Evolutionary conservation across 2,797 vertebrate genomes (phyloP).

Genomic region (Cichlasoma orientale): DNA sequence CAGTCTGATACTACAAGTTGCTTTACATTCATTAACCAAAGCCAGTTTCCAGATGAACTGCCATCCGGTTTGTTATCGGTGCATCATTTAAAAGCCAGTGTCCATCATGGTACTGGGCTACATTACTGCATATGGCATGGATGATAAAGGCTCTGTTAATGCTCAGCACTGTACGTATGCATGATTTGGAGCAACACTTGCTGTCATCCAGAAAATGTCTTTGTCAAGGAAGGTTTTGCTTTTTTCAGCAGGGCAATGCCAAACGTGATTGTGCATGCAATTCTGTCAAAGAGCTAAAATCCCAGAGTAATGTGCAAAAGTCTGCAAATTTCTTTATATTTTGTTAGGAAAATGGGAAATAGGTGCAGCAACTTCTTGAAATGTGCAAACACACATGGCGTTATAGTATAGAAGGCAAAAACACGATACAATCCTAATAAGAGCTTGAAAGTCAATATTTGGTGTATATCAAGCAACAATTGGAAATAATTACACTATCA

Average conservation of each 20-base stretch:
- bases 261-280: background rate
- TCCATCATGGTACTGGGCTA: background rate
- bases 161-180: background rate
- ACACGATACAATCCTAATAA: background rate
- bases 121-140: background rate
- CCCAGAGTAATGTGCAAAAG: background rate
- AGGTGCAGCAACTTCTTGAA: background rate
- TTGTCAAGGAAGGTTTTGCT: rapidly evolving
- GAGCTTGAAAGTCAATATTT: too few species aligned
- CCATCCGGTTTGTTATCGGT: background rate
- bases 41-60: background rate
- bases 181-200: background rate
- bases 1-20: background rate
- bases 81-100: background rate
- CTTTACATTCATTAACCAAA: background rate
- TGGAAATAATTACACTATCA: background rate
- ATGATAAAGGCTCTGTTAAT: background rate
- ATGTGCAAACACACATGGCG: background rate
- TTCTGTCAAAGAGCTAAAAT: background rate
- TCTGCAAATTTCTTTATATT: background rate
- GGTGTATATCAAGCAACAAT: background rate
- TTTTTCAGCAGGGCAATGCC: background rate
- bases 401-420: background rate
- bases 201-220: background rate
- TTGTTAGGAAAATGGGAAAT: background rate